Base-by-base conservation (phyloP, 2,888 invertebrate genomes). In the Drymonia ruficornis region DNA sequence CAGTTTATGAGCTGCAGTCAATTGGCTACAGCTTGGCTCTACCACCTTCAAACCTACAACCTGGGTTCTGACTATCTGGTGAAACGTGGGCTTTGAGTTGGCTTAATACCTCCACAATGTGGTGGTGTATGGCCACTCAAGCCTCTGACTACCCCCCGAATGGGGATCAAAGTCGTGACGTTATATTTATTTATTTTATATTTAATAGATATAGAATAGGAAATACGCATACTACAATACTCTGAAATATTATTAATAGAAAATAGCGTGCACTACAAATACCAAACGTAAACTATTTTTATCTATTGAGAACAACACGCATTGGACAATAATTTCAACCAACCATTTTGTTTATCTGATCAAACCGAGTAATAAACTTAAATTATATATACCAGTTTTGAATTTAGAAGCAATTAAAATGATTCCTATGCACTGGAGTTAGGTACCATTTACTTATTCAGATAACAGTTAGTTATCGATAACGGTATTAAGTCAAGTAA, bases 391-490 rank as follows among this genome's bases (percentile, higher is more conserved):
- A 5, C 16, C 16, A 40, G 16, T 40, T 40, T 16, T 16, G 8
- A 8, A 40, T 40, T 16, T 40, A 4, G 8, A 40, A 40, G 8
- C 40, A 16, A 40, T 16, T 8, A 40, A 40, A 16, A 9, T 40
- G 40, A 16, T 15, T 54, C 43, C 15, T n/a, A 36, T 36, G 3
- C 36, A 4, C n/a, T 36, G n/a, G n/a, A 36, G 31, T 52, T 28
- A 48, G 50, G 52, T 55, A 55, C 52, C 49, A 55, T 56, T 61
- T 53, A 47, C 45, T 63, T 61, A 52, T 46, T 28, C 13, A 43
- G 52, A 55, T 62, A 59, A 70, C 67, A 55, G 63, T 67, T 43
- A n/a, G 16, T 40, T 49, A 46, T 47, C 60, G 64, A 67, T 62
- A 64, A 52, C 60, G 55, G 62, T 57, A 52, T 59, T 43, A 52